Conservation (phyloP, 2,113 vertebrate species). For the Leucosticte australis region DNA sequence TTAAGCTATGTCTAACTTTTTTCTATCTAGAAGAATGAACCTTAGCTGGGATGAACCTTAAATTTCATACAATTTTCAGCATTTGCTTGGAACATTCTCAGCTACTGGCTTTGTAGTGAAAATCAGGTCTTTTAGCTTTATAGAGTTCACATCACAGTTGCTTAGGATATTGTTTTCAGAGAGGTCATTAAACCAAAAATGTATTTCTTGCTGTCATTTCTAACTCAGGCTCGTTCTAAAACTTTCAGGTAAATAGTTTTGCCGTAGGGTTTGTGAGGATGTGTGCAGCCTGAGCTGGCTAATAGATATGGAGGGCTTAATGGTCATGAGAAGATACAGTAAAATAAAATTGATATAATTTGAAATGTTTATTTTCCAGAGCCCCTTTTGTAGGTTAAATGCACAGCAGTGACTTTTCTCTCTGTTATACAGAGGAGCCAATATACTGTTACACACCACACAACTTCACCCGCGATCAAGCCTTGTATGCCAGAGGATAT, state of each 20-base stretch:
- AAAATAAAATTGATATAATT: conserved; percentile 54
- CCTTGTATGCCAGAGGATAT: conserved; percentile 97
- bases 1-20: background rate
- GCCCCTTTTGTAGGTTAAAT: conserved; percentile 76
- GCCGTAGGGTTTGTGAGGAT: background rate
- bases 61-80: background rate
- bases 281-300: background rate
- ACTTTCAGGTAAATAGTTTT: background rate
- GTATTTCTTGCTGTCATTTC: background rate
- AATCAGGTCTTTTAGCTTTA: background rate
- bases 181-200: background rate
- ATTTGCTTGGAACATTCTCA: background rate
- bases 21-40: background rate
- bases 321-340: conserved; percentile 2
- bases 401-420: conserved; percentile 78
- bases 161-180: background rate
- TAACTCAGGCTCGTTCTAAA: background rate
- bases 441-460: conserved; percentile 99
- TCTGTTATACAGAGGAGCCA: conserved; percentile 92
- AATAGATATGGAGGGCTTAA: background rate
- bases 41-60: background rate
- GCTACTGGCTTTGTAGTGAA: background rate
- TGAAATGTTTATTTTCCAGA: conserved; percentile 77
- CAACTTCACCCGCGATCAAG: conserved; percentile 99
- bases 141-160: background rate